Conservation (phyloP, 2,797 vertebrate species). For the Serranus cabrilla region DNA sequence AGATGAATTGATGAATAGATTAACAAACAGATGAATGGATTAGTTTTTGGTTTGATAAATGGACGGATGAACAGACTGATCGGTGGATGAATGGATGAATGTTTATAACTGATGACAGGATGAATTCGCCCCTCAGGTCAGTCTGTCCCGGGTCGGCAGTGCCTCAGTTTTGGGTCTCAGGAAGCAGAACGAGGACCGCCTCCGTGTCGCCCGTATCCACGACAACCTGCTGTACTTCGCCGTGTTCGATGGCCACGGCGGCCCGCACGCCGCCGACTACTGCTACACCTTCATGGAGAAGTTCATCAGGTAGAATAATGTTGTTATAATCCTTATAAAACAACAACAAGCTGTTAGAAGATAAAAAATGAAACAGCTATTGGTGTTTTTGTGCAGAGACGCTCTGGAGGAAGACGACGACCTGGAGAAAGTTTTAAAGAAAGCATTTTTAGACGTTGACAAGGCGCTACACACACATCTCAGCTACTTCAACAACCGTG, state of each 20-base stretch:
- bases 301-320: conserved; percentile 86
- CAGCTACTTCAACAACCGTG: conserved; percentile 89
- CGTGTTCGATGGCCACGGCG: conserved; percentile 94
- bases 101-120: background rate
- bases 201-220: conserved; percentile 84
- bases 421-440: conserved; percentile 90
- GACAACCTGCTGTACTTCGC: conserved; percentile 93
- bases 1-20: background rate
- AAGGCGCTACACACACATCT: conserved; percentile 88
- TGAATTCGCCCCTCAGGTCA: conserved; percentile 81
- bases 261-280: conserved; percentile 92
- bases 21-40: background rate
- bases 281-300: conserved; percentile 93
- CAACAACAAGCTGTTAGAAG: background rate
- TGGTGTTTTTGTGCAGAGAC: conserved; percentile 78
- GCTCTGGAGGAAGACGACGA: conserved; percentile 90
- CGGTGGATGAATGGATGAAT: background rate
- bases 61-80: background rate
- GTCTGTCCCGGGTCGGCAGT: conserved; percentile 89
- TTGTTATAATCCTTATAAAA: too few species aligned
- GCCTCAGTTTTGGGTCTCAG: conserved; percentile 91
- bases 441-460: conserved; percentile 92
- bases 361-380: background rate
- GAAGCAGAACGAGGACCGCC: conserved; percentile 93
- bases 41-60: background rate